phyloP scores from a whole-genome alignment of 2,113 vertebrate species.

The Orthonyx spaldingii region DNA sequence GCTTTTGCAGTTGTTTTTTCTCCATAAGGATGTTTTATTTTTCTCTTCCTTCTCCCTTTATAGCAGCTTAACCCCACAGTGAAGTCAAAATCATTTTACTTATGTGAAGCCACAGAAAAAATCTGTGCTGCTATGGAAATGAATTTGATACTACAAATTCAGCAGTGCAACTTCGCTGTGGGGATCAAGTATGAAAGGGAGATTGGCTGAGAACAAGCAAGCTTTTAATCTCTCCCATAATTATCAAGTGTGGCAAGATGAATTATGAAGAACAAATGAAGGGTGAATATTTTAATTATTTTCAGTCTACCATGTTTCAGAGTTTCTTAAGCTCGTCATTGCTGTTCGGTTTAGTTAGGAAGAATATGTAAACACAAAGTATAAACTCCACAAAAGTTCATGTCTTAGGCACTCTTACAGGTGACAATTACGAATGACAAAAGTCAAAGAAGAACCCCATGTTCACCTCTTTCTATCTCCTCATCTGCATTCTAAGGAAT shows the following conservation, averaged over 20 bases:
- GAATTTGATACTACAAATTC: conserved; percentile 11
- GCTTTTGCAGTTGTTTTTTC: background rate
- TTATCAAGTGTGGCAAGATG: background rate
- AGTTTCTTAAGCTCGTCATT: background rate
- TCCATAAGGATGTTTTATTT: background rate
- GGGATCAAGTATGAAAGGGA: conserved; percentile 26
- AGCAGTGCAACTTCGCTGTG: background rate
- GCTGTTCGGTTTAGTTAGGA: background rate
- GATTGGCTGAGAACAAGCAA: conserved; percentile 15
- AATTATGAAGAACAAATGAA: conserved; percentile 45
- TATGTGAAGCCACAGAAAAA: background rate
- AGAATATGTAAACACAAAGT: background rate
- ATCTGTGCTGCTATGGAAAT: conserved; percentile 5
- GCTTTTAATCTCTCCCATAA: conserved; percentile 36
- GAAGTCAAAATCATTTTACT: conserved; percentile 20
- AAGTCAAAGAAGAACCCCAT: background rate
- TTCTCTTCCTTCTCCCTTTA: background rate
- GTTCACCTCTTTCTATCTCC: background rate
- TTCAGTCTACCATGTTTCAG: background rate
- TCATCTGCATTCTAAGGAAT: background rate
- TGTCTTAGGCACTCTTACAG: background rate
- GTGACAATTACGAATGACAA: background rate
- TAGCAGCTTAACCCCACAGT: conserved; percentile 7
- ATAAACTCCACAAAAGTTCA: background rate
- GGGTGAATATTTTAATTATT: conserved; percentile 38